Evolutionary conservation across 2,797 vertebrate species (phyloP).

Genomic region (Streptopelia turtur): DNA sequence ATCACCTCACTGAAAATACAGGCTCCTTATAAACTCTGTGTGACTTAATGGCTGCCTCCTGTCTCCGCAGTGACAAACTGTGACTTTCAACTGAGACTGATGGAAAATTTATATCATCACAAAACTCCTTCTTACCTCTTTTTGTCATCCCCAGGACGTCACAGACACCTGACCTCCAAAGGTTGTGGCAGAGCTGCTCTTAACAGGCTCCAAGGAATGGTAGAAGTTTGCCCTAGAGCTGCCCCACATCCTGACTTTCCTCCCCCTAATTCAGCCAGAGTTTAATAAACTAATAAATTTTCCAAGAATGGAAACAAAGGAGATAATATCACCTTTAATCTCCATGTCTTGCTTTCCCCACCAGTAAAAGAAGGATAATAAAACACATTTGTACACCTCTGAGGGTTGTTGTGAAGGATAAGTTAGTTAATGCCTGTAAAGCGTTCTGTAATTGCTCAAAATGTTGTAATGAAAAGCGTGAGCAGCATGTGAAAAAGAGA

Average conservation of each 20-base stretch:
- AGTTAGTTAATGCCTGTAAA: neutral
- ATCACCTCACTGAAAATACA: neutral
- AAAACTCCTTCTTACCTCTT: neutral
- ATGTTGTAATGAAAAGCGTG: neutral
- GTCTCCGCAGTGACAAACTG: neutral
- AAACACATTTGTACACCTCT: neutral
- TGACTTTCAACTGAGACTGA: neutral
- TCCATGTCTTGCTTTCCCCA: neutral
- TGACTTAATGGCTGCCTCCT: neutral
- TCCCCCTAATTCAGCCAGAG: neutral
- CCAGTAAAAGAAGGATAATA: neutral
- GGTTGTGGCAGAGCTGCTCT: neutral
- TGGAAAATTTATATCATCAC: neutral
- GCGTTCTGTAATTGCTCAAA: neutral
- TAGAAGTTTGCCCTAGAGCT: neutral
- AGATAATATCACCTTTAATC: neutral
- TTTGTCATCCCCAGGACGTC: neutral
- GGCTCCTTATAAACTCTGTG: neutral
- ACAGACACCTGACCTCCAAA: neutral
- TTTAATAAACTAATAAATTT: constrained; percentile 7
- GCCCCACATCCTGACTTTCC: neutral
- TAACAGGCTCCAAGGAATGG: neutral
- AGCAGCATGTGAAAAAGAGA: neutral
- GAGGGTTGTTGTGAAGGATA: neutral
- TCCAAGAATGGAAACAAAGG: neutral